Evolutionary conservation across 2,113 vertebrate species (phyloP).

Genomic region (Patagioenas fasciata): DNA sequence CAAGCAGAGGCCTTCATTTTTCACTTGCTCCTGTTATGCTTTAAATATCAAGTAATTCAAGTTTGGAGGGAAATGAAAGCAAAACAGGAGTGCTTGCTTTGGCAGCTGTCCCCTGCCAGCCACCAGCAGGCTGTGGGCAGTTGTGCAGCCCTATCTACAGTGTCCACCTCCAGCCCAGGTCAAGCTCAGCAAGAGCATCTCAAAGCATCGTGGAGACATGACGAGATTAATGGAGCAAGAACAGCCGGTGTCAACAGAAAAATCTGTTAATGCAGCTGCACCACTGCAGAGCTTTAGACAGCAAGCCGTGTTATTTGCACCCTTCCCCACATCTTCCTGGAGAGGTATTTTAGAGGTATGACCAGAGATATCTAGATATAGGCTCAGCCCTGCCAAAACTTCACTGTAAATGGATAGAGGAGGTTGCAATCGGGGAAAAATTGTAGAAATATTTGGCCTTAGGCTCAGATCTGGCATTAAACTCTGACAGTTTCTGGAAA

Average conservation of each 20-base stretch:
- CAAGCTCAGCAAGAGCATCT: background rate
- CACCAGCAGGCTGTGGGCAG: accelerated
- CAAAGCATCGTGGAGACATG: background rate
- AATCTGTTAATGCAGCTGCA: background rate
- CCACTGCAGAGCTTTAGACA: background rate
- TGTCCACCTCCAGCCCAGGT: background rate
- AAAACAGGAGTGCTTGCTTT: background rate
- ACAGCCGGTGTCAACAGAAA: background rate
- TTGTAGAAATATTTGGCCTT: background rate
- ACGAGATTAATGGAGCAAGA: background rate
- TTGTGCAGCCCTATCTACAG: background rate
- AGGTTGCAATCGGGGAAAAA: background rate
- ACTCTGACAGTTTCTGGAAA: background rate
- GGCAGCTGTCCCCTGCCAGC: background rate
- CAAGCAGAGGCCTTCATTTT: background rate
- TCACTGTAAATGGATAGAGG: background rate
- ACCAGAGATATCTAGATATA: accelerated
- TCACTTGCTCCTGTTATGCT: background rate
- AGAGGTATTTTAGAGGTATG: background rate
- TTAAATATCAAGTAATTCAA: background rate
- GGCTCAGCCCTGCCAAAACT: background rate
- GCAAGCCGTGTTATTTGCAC: background rate
- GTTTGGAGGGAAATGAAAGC: background rate
- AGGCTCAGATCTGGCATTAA: background rate
- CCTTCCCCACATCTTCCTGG: background rate